phyloP scores from a whole-genome alignment of 2,888 invertebrate species.

The Drosophila demipolita region DNA sequence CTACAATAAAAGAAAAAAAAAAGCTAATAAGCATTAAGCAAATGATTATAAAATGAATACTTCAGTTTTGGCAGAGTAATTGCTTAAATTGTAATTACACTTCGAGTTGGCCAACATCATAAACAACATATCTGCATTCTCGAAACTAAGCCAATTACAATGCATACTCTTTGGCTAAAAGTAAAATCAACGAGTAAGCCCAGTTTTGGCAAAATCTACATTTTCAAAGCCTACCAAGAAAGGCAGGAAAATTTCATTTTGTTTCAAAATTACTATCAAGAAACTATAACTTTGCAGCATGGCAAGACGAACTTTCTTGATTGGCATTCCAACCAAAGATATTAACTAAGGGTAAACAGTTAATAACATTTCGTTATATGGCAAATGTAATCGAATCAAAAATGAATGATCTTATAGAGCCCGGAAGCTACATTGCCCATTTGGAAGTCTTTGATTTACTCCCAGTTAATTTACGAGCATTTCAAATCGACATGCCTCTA shows the following conservation, averaged over 20 bases:
- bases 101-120: not conserved
- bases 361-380: not conserved
- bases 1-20: not conserved
- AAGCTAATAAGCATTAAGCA: not conserved
- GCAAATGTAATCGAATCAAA: not conserved
- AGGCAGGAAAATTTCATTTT: not conserved
- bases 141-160: not conserved
- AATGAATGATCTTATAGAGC: not conserved
- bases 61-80: not conserved
- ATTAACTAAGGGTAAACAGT: not conserved
- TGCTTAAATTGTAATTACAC: not conserved
- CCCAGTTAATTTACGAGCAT: not conserved
- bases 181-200: not conserved
- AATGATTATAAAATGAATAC: not conserved
- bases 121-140: not conserved
- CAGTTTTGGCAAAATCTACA: not conserved
- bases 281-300: not conserved
- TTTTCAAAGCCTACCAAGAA: not conserved
- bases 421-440: not conserved
- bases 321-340: not conserved
- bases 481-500: not conserved
- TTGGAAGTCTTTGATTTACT: not conserved
- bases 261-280: not conserved
- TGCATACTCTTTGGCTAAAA: not conserved
- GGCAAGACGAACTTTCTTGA: not conserved